These are phyloP conservation scores for Epiblema foenella DNA, from an alignment of 2,888 invertebrate genomes.

Conservation along the genomic window DNA sequence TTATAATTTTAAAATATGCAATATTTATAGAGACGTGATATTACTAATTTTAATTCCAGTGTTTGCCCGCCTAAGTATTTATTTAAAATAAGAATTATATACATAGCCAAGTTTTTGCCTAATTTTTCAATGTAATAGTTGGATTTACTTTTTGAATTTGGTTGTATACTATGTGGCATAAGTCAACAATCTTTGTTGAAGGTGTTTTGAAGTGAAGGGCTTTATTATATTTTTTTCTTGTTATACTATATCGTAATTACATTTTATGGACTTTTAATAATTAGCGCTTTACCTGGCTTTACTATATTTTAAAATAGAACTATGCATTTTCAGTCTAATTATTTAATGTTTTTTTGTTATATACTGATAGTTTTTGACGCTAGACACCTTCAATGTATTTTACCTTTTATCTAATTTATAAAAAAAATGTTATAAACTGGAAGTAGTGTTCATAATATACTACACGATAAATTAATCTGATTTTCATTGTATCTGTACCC, in stretches of 20 bases:
- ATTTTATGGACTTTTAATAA: constrained; percentile 27
- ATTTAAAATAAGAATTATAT: constrained; percentile 27
- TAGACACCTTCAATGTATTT: constrained; percentile 32
- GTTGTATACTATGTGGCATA: not conserved
- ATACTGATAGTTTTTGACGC: constrained; percentile 31
- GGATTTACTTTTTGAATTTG: constrained; percentile 16
- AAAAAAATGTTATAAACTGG: constrained; percentile 18
- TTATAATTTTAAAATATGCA: constrained; percentile 46
- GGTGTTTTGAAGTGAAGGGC: constrained; percentile 12
- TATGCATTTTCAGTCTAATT: constrained; percentile 34
- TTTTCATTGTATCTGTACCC: constrained; percentile 14
- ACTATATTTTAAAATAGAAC: constrained; percentile 26
- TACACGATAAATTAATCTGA: constrained; percentile 19
- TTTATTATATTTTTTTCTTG: constrained; percentile 16
- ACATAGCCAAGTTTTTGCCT: constrained; percentile 37
- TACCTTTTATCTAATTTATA: constrained; percentile 30
- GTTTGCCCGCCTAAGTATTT: constrained; percentile 54
- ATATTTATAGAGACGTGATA: constrained; percentile 42
- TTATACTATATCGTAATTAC: constrained; percentile 21
- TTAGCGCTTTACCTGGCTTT: constrained; percentile 15
- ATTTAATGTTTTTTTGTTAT: constrained; percentile 27
- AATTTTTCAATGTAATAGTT: constrained; percentile 22
- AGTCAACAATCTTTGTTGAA: constrained; percentile 18
- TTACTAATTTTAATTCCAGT: constrained; percentile 53
- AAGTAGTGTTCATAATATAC: constrained; percentile 34